Conservation (phyloP, 2,113 vertebrate genomes). For the Macquaria ambigua region DNA sequence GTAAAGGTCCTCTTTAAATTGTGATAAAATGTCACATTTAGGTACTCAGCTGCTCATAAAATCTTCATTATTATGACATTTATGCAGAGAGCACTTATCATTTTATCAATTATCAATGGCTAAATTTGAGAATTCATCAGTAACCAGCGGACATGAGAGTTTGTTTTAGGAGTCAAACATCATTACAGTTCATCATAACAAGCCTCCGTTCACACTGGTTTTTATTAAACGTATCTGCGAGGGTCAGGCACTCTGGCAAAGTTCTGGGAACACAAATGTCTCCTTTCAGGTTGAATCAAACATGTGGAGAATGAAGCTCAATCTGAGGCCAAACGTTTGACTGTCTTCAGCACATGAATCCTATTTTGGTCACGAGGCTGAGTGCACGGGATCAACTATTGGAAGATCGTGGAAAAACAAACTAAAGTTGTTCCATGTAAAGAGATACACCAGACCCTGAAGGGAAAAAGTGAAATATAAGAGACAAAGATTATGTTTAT, state of each 20-base stretch:
- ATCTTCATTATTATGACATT: neutral
- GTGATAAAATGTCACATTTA: neutral
- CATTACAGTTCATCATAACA: neutral
- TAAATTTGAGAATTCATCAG: neutral
- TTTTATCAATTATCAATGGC: no score
- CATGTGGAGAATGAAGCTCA: neutral
- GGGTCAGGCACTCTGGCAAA: neutral
- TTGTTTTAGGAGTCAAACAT: neutral
- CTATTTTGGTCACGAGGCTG: conserved; percentile 5
- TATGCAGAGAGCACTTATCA: neutral
- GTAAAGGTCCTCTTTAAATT: neutral
- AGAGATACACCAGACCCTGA: neutral
- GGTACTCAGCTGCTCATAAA: neutral
- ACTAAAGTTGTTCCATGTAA: neutral
- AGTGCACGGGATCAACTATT: neutral
- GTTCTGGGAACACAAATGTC: conserved; percentile 3
- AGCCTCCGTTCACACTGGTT: neutral
- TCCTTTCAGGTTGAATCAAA: conserved; percentile 26
- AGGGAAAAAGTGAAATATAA: neutral
- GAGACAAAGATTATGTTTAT: neutral
- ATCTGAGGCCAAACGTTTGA: neutral
- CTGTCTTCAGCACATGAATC: neutral
- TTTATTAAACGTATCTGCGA: neutral
- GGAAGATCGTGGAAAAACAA: neutral
- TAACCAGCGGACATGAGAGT: neutral